A percentile compares a stretch with the other conserved stretches of the same genome.
Conservation (phyloP, 2,888 invertebrate species). For the Mechanitis mazaeus region DNA sequence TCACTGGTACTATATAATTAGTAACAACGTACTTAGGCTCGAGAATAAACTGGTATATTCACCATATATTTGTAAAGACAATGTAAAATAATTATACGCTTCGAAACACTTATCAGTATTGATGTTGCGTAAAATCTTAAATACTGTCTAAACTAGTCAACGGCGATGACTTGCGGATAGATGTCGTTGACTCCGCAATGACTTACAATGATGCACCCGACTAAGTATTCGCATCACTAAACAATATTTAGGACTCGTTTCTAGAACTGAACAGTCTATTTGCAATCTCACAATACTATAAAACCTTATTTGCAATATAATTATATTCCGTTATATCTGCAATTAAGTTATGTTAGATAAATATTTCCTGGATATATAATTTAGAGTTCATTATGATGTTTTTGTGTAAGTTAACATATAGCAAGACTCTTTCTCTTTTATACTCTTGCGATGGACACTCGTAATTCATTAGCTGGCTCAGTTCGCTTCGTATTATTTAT, state of each 20-base stretch:
- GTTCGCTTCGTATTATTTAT: constrained; percentile 65
- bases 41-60: not conserved
- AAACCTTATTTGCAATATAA: too few species aligned
- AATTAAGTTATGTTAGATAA: too few species aligned
- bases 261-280: not conserved
- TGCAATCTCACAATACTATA: too few species aligned
- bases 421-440: constrained; percentile 53
- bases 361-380: not conserved
- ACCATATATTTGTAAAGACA: not conserved
- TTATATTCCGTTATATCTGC: too few species aligned
- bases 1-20: not conserved
- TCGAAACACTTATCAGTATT: not conserved
- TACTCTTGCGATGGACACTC: constrained; percentile 47
- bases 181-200: constrained; percentile 62
- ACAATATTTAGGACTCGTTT: not conserved
- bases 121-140: constrained; percentile 15
- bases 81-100: not conserved
- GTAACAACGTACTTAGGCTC: not conserved
- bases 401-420: constrained; percentile 21
- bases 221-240: constrained; percentile 56
- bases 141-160: constrained; percentile 27
- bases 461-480: constrained; percentile 70
- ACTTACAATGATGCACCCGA: constrained; percentile 49
- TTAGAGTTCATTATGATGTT: not conserved
- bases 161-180: constrained; percentile 50